A percentile compares a stretch with the other conserved stretches of the same genome.
These are phyloP conservation scores for Vulpes lagopus DNA, from an alignment of 2,113 vertebrate species.

Conservation along the genomic window DNA sequence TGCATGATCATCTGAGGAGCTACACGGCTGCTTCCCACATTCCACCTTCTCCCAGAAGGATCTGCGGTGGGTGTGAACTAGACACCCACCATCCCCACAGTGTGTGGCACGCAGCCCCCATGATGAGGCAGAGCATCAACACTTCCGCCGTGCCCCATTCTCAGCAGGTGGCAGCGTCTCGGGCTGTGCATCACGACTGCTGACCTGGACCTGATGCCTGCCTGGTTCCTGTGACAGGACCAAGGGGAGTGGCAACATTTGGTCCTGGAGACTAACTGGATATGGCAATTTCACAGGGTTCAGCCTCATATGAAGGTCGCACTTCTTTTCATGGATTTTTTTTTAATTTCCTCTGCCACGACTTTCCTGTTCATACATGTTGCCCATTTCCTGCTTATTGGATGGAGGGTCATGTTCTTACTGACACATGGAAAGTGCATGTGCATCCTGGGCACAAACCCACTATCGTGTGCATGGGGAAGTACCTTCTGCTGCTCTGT, in stretches of 20 bases:
- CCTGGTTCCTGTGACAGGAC: background rate
- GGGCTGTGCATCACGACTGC: background rate
- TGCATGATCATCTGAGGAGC: accelerated
- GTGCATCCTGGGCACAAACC: background rate
- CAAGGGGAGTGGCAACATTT: background rate
- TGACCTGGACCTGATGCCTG: background rate
- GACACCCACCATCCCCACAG: background rate
- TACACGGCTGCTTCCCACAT: background rate
- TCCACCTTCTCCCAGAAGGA: background rate
- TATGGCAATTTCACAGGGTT: accelerated
- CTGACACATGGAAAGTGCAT: accelerated
- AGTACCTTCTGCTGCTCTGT: too few relatives aligned
- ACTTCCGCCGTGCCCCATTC: background rate
- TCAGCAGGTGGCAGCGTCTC: background rate
- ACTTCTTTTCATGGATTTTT: accelerated
- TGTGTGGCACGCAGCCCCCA: background rate
- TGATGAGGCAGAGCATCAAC: background rate
- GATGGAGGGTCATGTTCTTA: background rate
- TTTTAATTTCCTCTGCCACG: background rate
- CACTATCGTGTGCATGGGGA: accelerated
- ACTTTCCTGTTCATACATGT: accelerated
- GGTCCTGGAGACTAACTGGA: background rate
- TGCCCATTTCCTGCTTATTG: background rate
- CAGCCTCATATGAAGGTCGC: background rate
- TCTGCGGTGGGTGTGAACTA: background rate